Conservation (phyloP, 2,797 vertebrate genomes). For the Steatocranus sp. region DNA sequence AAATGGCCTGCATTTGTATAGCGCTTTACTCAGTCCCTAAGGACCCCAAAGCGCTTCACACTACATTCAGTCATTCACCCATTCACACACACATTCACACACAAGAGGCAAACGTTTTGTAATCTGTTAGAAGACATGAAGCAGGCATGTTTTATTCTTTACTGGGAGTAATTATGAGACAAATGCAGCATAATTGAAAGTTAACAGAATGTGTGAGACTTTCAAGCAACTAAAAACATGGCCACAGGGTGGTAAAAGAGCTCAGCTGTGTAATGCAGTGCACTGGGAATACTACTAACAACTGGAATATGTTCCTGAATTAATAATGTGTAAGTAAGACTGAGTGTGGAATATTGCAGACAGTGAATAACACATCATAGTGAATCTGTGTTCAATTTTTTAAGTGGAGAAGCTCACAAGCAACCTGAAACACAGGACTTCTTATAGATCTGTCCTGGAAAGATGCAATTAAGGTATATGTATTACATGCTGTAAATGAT, state of each 20-base stretch:
- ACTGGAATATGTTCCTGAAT: constrained; percentile 46
- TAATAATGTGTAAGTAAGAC: constrained; percentile 46
- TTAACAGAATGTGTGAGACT: constrained; percentile 14
- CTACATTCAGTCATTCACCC: no score
- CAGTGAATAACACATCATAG: not conserved
- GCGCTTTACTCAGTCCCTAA: no score
- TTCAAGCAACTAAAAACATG: constrained; percentile 30
- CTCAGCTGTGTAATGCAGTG: constrained; percentile 31
- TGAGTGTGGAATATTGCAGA: constrained; percentile 7
- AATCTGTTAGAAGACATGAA: not conserved
- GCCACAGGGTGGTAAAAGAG: constrained; percentile 36
- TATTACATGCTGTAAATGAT: not conserved
- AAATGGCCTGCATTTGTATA: no score
- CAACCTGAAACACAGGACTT: not conserved
- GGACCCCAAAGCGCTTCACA: no score
- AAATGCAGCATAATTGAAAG: constrained; percentile 2
- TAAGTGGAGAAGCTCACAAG: not conserved
- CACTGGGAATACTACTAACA: constrained; percentile 38
- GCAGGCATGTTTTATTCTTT: not conserved
- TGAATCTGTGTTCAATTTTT: constrained; percentile 16
- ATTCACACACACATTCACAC: no score
- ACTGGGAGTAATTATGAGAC: not conserved
- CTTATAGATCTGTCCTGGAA: not conserved
- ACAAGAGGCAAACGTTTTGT: not conserved
- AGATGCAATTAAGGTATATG: not conserved